These are phyloP conservation scores for Nymphalis io DNA, from an alignment of 1,140 invertebrate genomes.

Conservation along the genomic window DNA sequence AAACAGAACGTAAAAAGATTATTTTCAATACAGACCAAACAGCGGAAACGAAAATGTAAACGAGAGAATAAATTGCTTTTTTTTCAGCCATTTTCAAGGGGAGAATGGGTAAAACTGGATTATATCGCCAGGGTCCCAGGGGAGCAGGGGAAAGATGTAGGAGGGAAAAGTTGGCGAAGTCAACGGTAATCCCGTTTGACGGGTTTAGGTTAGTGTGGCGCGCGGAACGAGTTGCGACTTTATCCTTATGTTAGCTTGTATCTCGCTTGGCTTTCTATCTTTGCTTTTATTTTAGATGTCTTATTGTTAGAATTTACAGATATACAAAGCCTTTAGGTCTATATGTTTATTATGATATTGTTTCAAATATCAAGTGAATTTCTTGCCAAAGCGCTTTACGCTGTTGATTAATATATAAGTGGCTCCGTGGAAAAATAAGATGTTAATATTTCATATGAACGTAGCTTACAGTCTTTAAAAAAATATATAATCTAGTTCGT, in stretches of 20 bases:
- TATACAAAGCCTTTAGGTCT: too few relatives aligned
- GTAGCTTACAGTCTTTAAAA: too few relatives aligned
- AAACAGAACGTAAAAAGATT: slow-evolving; percentile 2
- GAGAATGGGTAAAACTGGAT: slow-evolving; percentile 67
- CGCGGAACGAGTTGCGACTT: slow-evolving; percentile 28
- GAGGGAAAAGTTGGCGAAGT: slow-evolving; percentile 51
- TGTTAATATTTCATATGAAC: too few relatives aligned
- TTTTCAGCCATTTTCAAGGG: slow-evolving; percentile 50
- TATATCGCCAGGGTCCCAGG: slow-evolving; percentile 55
- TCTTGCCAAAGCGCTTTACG: too few relatives aligned
- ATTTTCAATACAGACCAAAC: slow-evolving; percentile 22
- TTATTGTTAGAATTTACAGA: neutral
- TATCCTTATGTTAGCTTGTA: slow-evolving; percentile 4
- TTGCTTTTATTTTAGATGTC: neutral
- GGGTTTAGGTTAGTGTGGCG: slow-evolving; percentile 41
- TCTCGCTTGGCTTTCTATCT: neutral
- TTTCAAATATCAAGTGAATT: too few relatives aligned
- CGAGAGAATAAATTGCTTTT: slow-evolving; percentile 56
- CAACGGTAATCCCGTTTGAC: slow-evolving; percentile 58
- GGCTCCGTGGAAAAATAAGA: too few relatives aligned
- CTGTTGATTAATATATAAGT: too few relatives aligned
- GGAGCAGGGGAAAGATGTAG: slow-evolving; percentile 33
- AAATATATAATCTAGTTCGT: too few relatives aligned
- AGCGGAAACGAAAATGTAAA: slow-evolving; percentile 35
- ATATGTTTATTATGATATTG: neutral